These are phyloP conservation scores for Petrocephalus microphthalmus DNA, from an alignment of 2,113 vertebrate genomes.

Conservation along the genomic window DNA sequence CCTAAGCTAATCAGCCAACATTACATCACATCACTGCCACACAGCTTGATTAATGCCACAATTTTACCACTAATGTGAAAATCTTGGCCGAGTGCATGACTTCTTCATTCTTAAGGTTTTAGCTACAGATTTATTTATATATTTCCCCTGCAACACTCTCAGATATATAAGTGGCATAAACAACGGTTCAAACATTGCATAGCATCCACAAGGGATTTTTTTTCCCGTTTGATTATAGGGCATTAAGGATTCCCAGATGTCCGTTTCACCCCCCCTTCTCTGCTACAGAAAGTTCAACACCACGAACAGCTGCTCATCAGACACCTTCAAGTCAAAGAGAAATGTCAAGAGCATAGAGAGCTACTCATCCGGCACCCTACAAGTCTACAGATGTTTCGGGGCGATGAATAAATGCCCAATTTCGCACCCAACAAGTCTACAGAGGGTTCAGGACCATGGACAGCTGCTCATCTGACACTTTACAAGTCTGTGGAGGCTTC, in stretches of 20 bases:
- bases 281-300: not conserved
- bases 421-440: not conserved
- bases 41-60: not conserved
- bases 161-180: not conserved
- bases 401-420: not conserved
- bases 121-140: not conserved
- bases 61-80: constrained; percentile 1
- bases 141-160: not conserved
- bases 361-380: not conserved
- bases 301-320: not conserved
- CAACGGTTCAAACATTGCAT: not conserved
- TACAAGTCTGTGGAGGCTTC: not conserved
- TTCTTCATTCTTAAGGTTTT: not conserved
- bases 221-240: not conserved
- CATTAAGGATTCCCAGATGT: not conserved
- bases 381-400: not conserved
- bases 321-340: not conserved
- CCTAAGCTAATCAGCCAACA: constrained; percentile 55
- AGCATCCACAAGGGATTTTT: not conserved
- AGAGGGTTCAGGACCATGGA: not conserved
- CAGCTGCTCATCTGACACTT: not conserved
- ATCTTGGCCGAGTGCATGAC: not conserved
- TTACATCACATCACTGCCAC: not conserved
- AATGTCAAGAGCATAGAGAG: not conserved
- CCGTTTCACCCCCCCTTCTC: not conserved